These are phyloP conservation scores for Parnassius smintheus DNA, from an alignment of 2,888 invertebrate genomes.

Conservation along the genomic window DNA sequence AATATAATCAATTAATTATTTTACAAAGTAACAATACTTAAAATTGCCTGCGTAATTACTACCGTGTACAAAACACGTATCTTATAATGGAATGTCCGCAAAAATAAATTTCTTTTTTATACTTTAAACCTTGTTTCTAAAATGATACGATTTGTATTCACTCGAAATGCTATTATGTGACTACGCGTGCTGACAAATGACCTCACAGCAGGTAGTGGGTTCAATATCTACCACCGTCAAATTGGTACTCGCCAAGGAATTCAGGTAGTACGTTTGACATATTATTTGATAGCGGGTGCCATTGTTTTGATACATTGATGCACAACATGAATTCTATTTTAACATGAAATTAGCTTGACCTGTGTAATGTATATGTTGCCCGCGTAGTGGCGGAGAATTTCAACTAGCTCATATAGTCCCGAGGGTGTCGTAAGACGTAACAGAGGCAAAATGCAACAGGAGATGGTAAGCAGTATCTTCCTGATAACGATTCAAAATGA, in stretches of 20 bases:
- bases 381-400: too few species aligned
- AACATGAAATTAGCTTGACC: too few species aligned
- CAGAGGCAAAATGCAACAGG: too few species aligned
- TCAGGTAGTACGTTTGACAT: slow-evolving; percentile 60
- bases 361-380: too few species aligned
- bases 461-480: too few species aligned
- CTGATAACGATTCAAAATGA: too few species aligned
- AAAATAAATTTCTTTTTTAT: neutral
- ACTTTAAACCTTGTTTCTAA: neutral
- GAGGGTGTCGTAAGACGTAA: too few species aligned
- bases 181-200: slow-evolving; percentile 58
- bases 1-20: too few species aligned
- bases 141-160: neutral
- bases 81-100: neutral
- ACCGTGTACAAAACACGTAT: neutral
- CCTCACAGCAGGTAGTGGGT: slow-evolving; percentile 59
- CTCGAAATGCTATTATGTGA: neutral
- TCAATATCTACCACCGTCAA: slow-evolving; percentile 58
- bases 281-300: slow-evolving; percentile 52
- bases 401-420: too few species aligned
- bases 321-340: slow-evolving; percentile 12
- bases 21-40: too few species aligned
- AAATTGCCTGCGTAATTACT: neutral
- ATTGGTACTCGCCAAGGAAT: slow-evolving; percentile 51
- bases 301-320: slow-evolving; percentile 32